Conservation (phyloP, 2,797 vertebrate species). For the Gymnoscopelus microlampas region DNA sequence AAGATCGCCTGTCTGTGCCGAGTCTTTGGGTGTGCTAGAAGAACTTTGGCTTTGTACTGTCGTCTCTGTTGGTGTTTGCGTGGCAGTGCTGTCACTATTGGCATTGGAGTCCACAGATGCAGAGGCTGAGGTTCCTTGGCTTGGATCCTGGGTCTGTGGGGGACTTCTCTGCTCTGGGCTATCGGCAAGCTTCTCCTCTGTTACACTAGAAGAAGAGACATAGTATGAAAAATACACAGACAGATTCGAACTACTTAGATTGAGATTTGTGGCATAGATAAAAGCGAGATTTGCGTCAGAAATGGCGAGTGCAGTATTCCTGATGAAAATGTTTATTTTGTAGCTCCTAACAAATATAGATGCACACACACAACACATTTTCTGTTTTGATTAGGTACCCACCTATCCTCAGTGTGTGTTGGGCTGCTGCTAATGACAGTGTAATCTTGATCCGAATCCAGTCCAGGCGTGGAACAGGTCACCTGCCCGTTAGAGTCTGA, state of each 20-base stretch:
- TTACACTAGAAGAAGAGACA: constrained; percentile 46
- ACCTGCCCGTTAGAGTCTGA: constrained; percentile 62
- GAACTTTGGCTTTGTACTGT: constrained; percentile 40
- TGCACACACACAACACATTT: neutral
- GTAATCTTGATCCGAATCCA: constrained; percentile 74
- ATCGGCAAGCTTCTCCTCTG: constrained; percentile 29
- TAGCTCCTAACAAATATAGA: too few species aligned
- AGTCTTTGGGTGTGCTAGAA: constrained; percentile 30
- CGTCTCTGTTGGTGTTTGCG: constrained; percentile 27
- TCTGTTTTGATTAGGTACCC: constrained; percentile 22
- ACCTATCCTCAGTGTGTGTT: constrained; percentile 75
- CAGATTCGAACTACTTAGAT: constrained; percentile 2
- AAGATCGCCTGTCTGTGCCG: constrained; percentile 28
- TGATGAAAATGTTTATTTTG: too few species aligned
- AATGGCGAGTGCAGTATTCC: neutral
- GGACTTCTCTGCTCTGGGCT: constrained; percentile 36
- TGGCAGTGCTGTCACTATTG: constrained; percentile 26
- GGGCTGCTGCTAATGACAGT: constrained; percentile 74
- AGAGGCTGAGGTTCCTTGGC: constrained; percentile 33
- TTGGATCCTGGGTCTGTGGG: neutral
- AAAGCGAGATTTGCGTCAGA: neutral
- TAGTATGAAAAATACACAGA: constrained; percentile 8
- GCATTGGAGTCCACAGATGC: constrained; percentile 36
- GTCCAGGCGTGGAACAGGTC: constrained; percentile 51
- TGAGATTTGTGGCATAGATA: constrained; percentile 1